phyloP scores from a whole-genome alignment of 2,797 vertebrate genomes.

The Tragelaphus eurycerus region DNA sequence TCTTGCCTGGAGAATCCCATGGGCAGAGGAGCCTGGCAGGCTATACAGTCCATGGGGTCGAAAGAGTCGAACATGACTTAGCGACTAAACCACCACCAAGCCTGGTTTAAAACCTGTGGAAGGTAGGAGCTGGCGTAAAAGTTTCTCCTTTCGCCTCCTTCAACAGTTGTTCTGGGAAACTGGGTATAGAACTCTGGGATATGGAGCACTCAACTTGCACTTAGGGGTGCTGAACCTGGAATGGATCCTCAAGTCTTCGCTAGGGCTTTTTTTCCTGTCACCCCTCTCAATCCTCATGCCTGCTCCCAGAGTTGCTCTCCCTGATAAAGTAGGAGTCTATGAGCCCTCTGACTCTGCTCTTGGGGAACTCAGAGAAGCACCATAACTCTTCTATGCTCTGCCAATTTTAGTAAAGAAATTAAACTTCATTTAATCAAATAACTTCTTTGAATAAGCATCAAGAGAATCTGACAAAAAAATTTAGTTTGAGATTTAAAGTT shows the following conservation, averaged over 20 bases:
- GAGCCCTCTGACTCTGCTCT: background rate
- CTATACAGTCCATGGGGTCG: background rate
- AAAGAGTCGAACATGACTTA: background rate
- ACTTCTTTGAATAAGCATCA: background rate
- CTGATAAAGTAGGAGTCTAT: background rate
- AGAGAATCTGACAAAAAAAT: background rate
- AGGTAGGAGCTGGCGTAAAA: background rate
- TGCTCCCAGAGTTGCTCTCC: background rate
- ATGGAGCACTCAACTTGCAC: background rate
- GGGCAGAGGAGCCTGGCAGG: too few species aligned
- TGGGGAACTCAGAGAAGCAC: background rate
- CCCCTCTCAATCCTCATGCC: background rate
- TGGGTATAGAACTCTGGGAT: background rate
- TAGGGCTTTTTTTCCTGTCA: background rate
- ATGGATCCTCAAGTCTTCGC: rapidly evolving
- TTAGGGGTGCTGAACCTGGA: background rate
- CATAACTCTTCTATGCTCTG: background rate
- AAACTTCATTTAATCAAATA: background rate
- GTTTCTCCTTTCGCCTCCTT: background rate
- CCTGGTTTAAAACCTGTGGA: background rate
- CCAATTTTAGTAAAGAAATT: background rate
- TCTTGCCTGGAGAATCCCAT: too few species aligned
- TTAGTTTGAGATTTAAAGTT: background rate
- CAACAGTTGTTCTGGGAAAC: background rate
- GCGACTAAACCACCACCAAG: background rate